These are phyloP conservation scores for Agonopterix alstromeriana DNA, from an alignment of 2,888 invertebrate genomes.

Conservation along the genomic window DNA sequence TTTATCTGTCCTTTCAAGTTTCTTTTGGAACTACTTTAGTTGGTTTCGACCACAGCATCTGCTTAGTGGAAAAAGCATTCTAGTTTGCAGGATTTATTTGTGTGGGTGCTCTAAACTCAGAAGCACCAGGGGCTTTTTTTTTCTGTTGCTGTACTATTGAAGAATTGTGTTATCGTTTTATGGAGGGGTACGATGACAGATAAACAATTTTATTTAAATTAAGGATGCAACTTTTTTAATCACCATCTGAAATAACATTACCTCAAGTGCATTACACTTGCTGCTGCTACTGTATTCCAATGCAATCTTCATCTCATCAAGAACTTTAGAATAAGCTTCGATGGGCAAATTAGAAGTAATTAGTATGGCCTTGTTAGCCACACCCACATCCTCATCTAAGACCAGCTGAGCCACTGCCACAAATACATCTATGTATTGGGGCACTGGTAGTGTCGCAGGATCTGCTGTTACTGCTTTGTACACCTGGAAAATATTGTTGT, in stretches of 20 bases:
- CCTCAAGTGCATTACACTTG: conserved; percentile 83
- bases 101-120: too few relatives aligned
- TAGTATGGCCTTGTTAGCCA: conserved; percentile 77
- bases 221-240: too few relatives aligned
- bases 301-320: conserved; percentile 75
- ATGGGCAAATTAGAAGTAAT: conserved; percentile 70
- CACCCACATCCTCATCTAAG: conserved; percentile 74
- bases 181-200: too few relatives aligned
- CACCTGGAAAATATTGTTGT: conserved; percentile 34
- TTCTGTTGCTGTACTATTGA: too few relatives aligned
- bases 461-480: conserved; percentile 41
- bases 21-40: too few relatives aligned
- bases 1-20: too few relatives aligned
- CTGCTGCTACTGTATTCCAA: conserved; percentile 75
- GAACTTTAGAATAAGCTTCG: conserved; percentile 72
- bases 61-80: too few relatives aligned
- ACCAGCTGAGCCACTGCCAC: conserved; percentile 76
- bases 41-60: too few relatives aligned
- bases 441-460: conserved; percentile 46
- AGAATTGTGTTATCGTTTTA: too few relatives aligned
- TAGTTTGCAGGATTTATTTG: too few relatives aligned
- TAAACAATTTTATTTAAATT: too few relatives aligned
- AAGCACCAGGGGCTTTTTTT: too few relatives aligned
- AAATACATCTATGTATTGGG: conserved; percentile 70
- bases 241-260: conserved; percentile 21